These are phyloP conservation scores for Ferrisia virgata DNA, from an alignment of 2,888 invertebrate genomes.

Conservation along the genomic window DNA sequence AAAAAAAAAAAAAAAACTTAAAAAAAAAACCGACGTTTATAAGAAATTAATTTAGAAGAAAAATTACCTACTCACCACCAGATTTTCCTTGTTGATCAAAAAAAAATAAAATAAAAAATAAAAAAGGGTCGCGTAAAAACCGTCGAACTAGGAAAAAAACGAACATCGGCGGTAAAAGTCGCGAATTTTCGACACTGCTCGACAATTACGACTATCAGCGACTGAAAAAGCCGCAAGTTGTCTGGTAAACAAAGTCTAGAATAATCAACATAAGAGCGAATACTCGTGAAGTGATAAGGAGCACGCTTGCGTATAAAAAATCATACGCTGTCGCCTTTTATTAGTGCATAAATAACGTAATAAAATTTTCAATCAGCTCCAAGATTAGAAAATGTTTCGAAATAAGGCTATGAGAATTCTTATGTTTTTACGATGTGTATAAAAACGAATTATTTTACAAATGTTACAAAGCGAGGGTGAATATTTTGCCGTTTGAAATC, in stretches of 20 bases:
- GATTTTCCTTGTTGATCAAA: background rate
- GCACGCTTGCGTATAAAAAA: constrained; percentile 15
- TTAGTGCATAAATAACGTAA: constrained; percentile 22
- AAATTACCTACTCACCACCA: too few species aligned
- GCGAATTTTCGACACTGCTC: background rate
- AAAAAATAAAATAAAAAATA: background rate
- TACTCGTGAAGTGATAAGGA: constrained; percentile 9
- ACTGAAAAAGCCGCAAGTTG: constrained; percentile 29
- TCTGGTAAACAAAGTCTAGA: constrained; percentile 13
- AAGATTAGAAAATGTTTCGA: constrained; percentile 24
- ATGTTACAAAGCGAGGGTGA: background rate
- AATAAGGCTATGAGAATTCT: background rate
- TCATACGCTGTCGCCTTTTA: constrained; percentile 21
- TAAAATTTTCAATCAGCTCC: constrained; percentile 26
- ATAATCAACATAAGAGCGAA: constrained; percentile 16
- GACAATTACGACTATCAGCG: background rate
- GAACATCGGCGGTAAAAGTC: background rate
- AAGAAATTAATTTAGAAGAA: too few species aligned
- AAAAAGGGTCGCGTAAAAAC: background rate
- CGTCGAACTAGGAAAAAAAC: background rate
- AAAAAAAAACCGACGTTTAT: too few species aligned
- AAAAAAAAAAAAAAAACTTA: too few species aligned
- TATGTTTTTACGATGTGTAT: constrained; percentile 16
- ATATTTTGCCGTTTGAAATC: background rate
- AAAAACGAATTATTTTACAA: background rate